phyloP scores from a whole-genome alignment of 2,797 vertebrate species.

The Distichodus sexfasciatus region DNA sequence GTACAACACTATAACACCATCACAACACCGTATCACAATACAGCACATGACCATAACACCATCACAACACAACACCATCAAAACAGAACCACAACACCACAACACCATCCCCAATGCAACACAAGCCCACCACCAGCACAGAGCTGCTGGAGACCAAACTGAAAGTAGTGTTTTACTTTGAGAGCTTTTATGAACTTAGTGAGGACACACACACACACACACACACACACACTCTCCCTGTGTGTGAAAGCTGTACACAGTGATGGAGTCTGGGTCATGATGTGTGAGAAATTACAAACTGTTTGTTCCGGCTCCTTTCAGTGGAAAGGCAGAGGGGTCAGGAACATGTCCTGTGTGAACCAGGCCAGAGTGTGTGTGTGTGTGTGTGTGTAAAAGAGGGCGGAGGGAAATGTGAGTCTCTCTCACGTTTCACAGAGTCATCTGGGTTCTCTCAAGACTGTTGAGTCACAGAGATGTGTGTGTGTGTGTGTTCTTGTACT shows the following conservation, averaged over 20 bases:
- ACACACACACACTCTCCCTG: too few species aligned
- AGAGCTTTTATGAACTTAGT: too few species aligned
- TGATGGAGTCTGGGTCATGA: neutral
- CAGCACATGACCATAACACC: neutral
- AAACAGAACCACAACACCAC: too few species aligned
- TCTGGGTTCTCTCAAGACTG: neutral
- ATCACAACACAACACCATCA: too few species aligned
- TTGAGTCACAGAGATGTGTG: neutral
- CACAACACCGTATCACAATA: conserved; percentile 25
- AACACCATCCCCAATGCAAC: too few species aligned
- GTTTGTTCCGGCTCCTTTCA: neutral
- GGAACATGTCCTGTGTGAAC: neutral
- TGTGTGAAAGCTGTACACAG: too few species aligned
- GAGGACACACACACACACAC: too few species aligned
- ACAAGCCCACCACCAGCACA: conserved; percentile 92
- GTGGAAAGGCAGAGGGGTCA: neutral
- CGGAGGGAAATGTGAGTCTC: neutral
- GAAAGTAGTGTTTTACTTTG: too few species aligned
- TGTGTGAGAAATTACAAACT: neutral
- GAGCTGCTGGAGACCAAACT: conserved; percentile 89
- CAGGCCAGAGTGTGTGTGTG: neutral
- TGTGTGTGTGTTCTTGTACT: neutral
- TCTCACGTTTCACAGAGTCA: neutral
- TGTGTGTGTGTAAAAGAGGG: neutral
- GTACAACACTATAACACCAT: too few species aligned